Conservation (phyloP, 2,113 vertebrate species). For the human (Homo sapiens) region DNA sequence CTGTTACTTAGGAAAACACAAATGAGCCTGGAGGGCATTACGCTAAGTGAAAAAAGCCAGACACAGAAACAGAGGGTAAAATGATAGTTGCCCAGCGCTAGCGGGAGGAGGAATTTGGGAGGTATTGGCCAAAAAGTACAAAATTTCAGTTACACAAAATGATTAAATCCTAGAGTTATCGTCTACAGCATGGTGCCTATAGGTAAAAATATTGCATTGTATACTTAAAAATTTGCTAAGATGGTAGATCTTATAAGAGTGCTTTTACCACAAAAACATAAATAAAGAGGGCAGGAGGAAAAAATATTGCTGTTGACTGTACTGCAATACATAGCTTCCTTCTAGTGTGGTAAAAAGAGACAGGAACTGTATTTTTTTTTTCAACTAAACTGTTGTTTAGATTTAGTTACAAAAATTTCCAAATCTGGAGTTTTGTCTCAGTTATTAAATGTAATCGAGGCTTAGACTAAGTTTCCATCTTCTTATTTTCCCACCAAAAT, state of each 20-base stretch:
- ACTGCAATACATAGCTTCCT: not conserved
- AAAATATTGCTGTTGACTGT: not conserved
- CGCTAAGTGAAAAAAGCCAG: not conserved
- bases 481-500: not conserved
- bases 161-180: not conserved
- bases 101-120: not conserved
- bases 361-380: not conserved
- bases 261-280: not conserved
- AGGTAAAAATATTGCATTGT: not conserved
- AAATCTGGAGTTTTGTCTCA: not conserved
- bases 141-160: not conserved
- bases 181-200: no score
- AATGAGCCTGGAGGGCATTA: not conserved
- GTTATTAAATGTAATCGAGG: not conserved
- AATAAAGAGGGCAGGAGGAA: no score
- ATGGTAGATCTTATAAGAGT: not conserved
- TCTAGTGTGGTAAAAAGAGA: not conserved
- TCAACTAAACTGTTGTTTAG: not conserved
- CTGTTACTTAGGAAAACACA: not conserved
- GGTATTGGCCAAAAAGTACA: not conserved
- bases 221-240: not conserved
- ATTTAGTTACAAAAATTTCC: not conserved
- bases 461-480: not conserved
- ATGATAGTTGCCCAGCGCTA: not conserved
- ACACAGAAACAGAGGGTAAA: not conserved